These are phyloP conservation scores for Caenorhabditis plicata DNA, from an alignment of 2,888 invertebrate species.

Conservation along the genomic window DNA sequence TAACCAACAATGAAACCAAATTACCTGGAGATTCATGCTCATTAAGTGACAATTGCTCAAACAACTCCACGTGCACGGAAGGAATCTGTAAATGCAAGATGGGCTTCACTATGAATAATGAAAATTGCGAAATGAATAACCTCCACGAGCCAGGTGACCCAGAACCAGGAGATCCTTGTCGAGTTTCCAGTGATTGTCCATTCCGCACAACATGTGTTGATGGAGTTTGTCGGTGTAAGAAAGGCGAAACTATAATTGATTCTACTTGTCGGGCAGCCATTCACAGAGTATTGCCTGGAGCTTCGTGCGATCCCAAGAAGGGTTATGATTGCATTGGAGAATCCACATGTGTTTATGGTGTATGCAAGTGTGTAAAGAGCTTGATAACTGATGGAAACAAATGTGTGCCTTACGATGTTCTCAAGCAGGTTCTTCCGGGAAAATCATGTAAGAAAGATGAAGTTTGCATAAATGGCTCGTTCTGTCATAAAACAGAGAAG, in stretches of 20 bases:
- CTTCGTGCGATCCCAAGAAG: conserved; percentile 52
- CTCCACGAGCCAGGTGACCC: too few relatives aligned
- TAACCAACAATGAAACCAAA: too few relatives aligned
- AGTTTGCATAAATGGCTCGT: conserved; percentile 48
- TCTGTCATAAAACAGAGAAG: conserved; percentile 35
- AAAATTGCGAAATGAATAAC: conserved; percentile 4
- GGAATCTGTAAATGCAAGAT: conserved; percentile 8
- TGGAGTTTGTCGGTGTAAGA: conserved; percentile 59
- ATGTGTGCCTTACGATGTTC: conserved; percentile 45
- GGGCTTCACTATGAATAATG: conserved; percentile 7
- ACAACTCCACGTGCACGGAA: conserved; percentile 44
- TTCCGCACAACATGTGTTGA: conserved; percentile 57
- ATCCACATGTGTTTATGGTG: conserved; percentile 45
- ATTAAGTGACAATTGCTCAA: conserved; percentile 41
- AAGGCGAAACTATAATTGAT: conserved; percentile 58
- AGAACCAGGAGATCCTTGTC: conserved; percentile 52
- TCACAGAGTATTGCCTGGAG: conserved; percentile 52
- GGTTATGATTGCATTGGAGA: conserved; percentile 61
- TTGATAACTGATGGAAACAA: conserved; percentile 52
- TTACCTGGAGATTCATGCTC: neutral
- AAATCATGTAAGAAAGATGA: conserved; percentile 47
- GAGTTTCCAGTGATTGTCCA: conserved; percentile 50
- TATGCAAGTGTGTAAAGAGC: conserved; percentile 53
- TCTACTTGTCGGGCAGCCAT: conserved; percentile 52
- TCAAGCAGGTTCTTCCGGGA: conserved; percentile 47